Base-by-base conservation (phyloP, 1,140 invertebrate genomes). In the Colletes gigas region DNA sequence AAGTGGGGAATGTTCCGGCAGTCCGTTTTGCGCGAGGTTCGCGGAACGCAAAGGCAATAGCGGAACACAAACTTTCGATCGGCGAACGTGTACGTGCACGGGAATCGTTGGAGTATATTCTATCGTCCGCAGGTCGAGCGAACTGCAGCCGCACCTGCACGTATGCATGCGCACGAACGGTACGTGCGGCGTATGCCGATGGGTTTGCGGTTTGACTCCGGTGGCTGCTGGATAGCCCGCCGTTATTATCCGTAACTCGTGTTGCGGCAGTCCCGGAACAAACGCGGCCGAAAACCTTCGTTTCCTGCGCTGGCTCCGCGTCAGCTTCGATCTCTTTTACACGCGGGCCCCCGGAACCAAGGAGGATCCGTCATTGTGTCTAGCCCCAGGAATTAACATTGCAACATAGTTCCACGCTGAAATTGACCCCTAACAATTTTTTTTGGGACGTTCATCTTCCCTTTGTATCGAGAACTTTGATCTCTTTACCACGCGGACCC, bases 241-340 rank as follows among this genome's bases (percentile, higher is more conserved):
- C 85, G 85, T 88, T 88, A 88, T 88, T 88, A 88, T 88, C 86
- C 86, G 86, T 83, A 88, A 86, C 83, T 83, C 86, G 83, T 79
- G 83, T 88, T 88, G 85, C 83, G 86, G 86, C 82, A 67, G 57
- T 74, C 72, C 78, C 80, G 86, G 83, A 79, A 81, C 86, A 80
- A 88, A 87, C 82, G 85, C 76, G 60, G 44, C 55, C 63, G 81
- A 85, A 87, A 85, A 82, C 63, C 83, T 83, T 78, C 59, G 78
- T 74, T 83, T 73, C 77, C 81, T 74, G 77, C n/a, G 21, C 44
- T 6, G 65, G 6, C 55, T 30, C 67, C 17, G 62, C 66, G 65
- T 75, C 69, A 21, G 65, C 44, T 44, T 44, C 59, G 10, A 50
- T 59, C 50, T 70, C 47, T 44, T 65, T 69, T 62, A 15, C 50